Evolutionary conservation across 2,888 invertebrate genomes (phyloP), one percentile per base, ranked within the genome.

Genomic region (Meteorus colon): DNA sequence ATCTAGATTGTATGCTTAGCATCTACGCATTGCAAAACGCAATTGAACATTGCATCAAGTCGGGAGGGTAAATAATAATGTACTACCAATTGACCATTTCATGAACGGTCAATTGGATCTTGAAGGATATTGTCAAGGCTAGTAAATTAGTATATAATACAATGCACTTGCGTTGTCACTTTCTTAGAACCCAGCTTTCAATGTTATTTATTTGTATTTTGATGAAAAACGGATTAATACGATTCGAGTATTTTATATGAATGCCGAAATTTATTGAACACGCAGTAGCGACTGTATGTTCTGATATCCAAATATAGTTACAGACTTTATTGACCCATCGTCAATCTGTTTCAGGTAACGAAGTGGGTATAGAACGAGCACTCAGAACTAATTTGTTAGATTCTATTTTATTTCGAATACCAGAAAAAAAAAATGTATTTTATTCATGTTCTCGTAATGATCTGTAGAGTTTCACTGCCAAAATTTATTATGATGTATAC

Each of bases 81-180:
- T 29, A 68, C 34, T 68, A n/a, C 59, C 69, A 70, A 70, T 70
- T 70, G 69, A 70, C 69, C 55, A 51, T 10, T n/a, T 66, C 66
- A 66, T 41, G 37, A 27, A 12, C 69, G 27, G 55, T 70, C 59
- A 70, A 70, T 70, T 70, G 34, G n/a, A 31, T 69, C 31, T 55
- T 55, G 29, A 16, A 59, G 19, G 19, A 34, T 59, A 34, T 51
- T 8, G 31, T 45, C 51, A 68, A 66, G 37, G 41, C 12, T 41
- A 8, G 4, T 66, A 6, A 34, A 63, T 6, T 24, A 37, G 45
- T n/a, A 41, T 24, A 6, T 41, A 19, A 31, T n/a, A 2, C 4
- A 24, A 55, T 55, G 19, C 55, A 19, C 6, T 24, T 19, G 19
- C 55, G 24, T 19, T 19, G 19, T 10, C 19, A 5, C 1, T 6